These are phyloP conservation scores for Caenorhabditis becei DNA, from an alignment of 2,888 invertebrate species.

Conservation along the genomic window DNA sequence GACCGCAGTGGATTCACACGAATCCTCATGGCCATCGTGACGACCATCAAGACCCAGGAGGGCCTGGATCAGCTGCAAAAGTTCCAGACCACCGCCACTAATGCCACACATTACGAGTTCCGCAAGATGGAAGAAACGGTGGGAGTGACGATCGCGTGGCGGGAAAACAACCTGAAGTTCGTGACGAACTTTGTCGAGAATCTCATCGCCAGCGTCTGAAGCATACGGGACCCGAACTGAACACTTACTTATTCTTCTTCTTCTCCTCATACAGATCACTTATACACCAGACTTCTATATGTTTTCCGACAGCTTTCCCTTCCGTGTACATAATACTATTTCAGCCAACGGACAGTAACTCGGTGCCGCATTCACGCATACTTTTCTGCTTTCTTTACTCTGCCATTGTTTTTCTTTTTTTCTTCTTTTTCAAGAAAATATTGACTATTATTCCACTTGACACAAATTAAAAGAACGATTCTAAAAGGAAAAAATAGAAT, in stretches of 20 bases:
- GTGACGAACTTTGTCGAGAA: conserved; percentile 70
- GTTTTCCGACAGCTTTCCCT: not conserved
- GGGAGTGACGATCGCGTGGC: conserved; percentile 72
- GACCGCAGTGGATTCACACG: conserved; percentile 57
- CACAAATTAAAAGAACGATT: not conserved
- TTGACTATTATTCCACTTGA: not conserved
- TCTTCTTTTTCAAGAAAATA: conserved; percentile 8
- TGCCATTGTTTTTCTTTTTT: conserved; percentile 17
- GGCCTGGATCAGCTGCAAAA: conserved; percentile 58
- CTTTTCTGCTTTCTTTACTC: conserved; percentile 23
- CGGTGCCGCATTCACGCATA: conserved; percentile 12
- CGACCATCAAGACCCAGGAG: conserved; percentile 36
- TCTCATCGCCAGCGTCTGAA: conserved; percentile 18
- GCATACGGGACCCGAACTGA: not conserved
- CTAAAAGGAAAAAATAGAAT: too few species aligned
- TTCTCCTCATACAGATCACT: conserved; percentile 10
- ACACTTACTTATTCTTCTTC: conserved; percentile 9
- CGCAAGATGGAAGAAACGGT: conserved; percentile 69
- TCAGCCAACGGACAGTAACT: conserved; percentile 12
- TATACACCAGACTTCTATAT: conserved; percentile 29
- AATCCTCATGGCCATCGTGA: conserved; percentile 30
- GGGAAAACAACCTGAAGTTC: conserved; percentile 69
- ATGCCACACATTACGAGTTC: conserved; percentile 70
- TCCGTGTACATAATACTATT: conserved; percentile 31
- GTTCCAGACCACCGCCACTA: conserved; percentile 68